phyloP scores from a whole-genome alignment of 2,113 vertebrate species.

The Glareola pratincola region DNA sequence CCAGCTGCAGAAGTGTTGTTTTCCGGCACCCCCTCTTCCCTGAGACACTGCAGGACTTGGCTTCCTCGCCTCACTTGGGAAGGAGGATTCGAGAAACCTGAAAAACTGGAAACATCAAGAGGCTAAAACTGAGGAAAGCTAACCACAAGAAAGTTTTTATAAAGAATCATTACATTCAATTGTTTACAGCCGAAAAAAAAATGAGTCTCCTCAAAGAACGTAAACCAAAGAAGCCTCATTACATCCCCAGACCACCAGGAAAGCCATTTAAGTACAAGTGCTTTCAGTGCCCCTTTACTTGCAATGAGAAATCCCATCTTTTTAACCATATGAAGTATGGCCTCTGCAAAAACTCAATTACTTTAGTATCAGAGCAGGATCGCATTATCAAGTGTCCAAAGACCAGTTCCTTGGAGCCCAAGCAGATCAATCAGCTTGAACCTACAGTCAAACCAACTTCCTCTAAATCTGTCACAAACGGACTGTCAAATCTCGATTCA shows the following conservation, averaged over 20 bases:
- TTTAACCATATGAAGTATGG: conserved; percentile 99
- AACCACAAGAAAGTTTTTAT: conserved; percentile 2
- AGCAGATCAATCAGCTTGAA: conserved; percentile 63
- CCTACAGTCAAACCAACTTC: conserved; percentile 35
- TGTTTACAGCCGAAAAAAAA: conserved; percentile 45
- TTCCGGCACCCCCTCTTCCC: background rate
- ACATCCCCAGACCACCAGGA: conserved; percentile 93
- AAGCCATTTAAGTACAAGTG: conserved; percentile 99
- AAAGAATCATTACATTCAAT: background rate
- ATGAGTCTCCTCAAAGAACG: conserved; percentile 90
- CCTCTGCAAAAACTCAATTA: conserved; percentile 96
- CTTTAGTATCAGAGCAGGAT: conserved; percentile 87
- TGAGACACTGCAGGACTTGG: background rate
- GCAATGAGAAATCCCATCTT: conserved; percentile 97
- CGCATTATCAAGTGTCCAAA: conserved; percentile 72
- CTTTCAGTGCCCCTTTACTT: conserved; percentile 98
- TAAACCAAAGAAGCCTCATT: conserved; percentile 97
- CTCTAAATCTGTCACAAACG: conserved; percentile 40
- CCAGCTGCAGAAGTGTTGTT: background rate
- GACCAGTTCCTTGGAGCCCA: conserved; percentile 55
- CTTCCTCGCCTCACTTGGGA: conserved; percentile 8
- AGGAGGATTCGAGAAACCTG: conserved; percentile 34
- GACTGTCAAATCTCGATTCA: conserved; percentile 53
- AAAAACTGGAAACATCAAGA: conserved; percentile 40
- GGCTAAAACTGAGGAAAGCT: background rate